Conservation (phyloP, 2,888 invertebrate species). For the Ophioninae sp. region DNA sequence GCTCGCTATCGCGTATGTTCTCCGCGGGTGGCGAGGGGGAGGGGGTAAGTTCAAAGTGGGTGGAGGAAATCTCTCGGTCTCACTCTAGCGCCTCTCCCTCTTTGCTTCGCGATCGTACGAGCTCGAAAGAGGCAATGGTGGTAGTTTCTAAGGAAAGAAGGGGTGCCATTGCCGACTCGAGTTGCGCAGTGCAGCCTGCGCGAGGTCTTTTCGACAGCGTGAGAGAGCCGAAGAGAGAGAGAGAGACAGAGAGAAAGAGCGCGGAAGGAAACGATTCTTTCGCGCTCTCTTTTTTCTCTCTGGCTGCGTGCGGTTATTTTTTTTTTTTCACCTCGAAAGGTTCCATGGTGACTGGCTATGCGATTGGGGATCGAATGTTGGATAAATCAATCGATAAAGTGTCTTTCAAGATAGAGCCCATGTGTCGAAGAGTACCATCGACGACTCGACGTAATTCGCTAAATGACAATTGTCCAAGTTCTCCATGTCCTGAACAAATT, state of each 20-base stretch:
- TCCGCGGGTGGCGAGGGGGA: conserved; percentile 57
- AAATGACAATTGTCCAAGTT: not conserved
- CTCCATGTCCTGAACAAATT: not conserved
- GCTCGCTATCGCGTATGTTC: conserved; percentile 31
- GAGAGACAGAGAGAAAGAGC: conserved; percentile 46
- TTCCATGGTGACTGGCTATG: conserved; percentile 36
- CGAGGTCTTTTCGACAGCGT: conserved; percentile 57
- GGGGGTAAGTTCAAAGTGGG: conserved; percentile 63
- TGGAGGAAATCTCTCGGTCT: conserved; percentile 62
- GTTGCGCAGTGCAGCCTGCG: conserved; percentile 80
- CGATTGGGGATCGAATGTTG: conserved; percentile 14
- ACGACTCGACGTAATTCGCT: not conserved
- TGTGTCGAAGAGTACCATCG: not conserved
- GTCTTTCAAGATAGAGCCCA: not conserved
- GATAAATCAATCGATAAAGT: conserved; percentile 22
- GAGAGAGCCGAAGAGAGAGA: conserved; percentile 45
- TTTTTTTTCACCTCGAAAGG: conserved; percentile 16
- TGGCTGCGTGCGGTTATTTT: conserved; percentile 39
- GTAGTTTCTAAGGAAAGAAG: conserved; percentile 57
- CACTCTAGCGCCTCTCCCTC: conserved; percentile 42
- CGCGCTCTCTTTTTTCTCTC: conserved; percentile 49
- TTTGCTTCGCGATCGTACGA: conserved; percentile 52
- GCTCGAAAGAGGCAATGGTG: conserved; percentile 53
- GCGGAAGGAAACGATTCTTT: conserved; percentile 54
- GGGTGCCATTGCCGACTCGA: conserved; percentile 54